Conservation (phyloP, 2,797 vertebrate genomes). For the Mionectes olivaceus region DNA sequence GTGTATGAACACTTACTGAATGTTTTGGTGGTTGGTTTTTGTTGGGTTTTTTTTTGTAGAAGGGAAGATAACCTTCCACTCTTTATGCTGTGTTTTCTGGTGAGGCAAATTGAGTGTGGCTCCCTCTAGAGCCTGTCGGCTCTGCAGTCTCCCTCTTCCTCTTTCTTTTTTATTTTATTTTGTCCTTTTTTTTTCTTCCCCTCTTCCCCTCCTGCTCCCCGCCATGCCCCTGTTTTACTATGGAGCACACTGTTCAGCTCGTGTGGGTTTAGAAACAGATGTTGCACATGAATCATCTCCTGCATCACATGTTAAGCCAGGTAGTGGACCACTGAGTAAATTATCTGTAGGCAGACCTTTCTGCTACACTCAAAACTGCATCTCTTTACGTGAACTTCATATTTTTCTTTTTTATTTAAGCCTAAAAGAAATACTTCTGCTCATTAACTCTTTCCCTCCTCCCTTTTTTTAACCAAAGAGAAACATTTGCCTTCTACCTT, state of each 20-base stretch:
- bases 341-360: neutral
- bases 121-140: neutral
- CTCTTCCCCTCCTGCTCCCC: rapidly evolving
- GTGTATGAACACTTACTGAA: neutral
- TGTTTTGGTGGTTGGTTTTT: neutral
- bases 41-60: neutral
- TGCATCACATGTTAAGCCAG: neutral
- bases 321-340: neutral
- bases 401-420: slow-evolving; percentile 28
- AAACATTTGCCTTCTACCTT: slow-evolving; percentile 60
- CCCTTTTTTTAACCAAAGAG: slow-evolving; percentile 26
- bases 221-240: neutral
- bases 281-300: neutral
- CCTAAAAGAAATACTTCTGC: neutral
- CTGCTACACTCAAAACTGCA: neutral
- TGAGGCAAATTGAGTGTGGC: neutral
- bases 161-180: neutral
- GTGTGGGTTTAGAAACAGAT: neutral
- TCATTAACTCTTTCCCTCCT: slow-evolving; percentile 12
- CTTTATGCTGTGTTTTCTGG: neutral
- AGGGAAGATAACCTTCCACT: neutral
- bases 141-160: neutral
- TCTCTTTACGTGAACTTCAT: neutral
- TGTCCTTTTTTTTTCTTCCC: too few species aligned
- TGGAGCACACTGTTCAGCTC: neutral